Percentiles rank a stretch among this genome's conserved stretches.
These are phyloP conservation scores for Huso huso DNA, from an alignment of 2,797 vertebrate species.

Conservation along the genomic window DNA sequence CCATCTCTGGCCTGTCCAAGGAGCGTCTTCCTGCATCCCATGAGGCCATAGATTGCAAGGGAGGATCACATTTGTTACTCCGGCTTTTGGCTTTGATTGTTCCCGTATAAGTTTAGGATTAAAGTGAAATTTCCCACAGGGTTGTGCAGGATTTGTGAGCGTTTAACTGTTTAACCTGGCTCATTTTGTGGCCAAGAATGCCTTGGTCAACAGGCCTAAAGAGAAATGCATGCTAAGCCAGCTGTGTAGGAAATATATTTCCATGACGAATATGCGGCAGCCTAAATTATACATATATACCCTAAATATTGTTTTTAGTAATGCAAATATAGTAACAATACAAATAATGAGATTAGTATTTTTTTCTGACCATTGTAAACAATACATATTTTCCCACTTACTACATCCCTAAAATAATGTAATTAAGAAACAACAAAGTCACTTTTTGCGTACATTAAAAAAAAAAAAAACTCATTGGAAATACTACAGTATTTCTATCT, in stretches of 20 bases:
- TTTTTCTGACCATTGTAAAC: background rate
- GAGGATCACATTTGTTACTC: constrained; percentile 98
- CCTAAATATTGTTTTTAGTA: background rate
- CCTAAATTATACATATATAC: background rate
- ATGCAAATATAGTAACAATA: background rate
- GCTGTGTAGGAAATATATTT: constrained; percentile 35
- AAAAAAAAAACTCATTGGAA: too few species aligned
- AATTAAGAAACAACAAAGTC: too few species aligned
- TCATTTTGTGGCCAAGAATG: constrained; percentile 81
- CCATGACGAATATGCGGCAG: background rate
- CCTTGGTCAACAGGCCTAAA: constrained; percentile 80
- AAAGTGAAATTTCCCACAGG: constrained; percentile 99
- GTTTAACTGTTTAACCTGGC: constrained; percentile 99
- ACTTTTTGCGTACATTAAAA: too few species aligned
- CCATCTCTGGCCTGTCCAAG: constrained; percentile 87
- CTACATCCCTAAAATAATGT: constrained; percentile 25
- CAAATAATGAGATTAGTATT: background rate
- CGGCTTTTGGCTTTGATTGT: constrained; percentile 99
- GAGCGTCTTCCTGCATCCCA: constrained; percentile 88
- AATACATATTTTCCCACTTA: constrained; percentile 19
- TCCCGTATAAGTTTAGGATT: constrained; percentile 99
- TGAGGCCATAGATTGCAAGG: constrained; percentile 88
- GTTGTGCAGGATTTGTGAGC: constrained; percentile 97
- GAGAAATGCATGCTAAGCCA: constrained; percentile 78
- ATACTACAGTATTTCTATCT: too few species aligned